Base-by-base conservation (phyloP, 2,797 vertebrate genomes). In the Decapterus maruadsi region DNA sequence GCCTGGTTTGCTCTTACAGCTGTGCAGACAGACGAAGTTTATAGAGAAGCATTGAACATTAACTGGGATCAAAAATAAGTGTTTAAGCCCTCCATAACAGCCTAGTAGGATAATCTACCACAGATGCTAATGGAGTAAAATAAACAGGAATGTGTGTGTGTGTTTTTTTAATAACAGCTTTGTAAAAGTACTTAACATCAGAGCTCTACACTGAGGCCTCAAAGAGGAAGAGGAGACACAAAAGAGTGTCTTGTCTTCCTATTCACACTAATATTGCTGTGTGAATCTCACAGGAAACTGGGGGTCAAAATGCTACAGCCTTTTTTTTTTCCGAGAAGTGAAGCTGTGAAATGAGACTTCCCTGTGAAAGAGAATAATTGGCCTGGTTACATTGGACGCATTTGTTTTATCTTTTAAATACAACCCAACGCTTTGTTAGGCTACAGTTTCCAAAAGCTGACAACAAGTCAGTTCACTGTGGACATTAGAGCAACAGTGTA, bases 251-350 rank as follows among this genome's bases (percentile, higher is more conserved):
- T 91, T 85, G 78, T 93, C 91, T 86, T 89, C 76, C 84, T 81
- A 61, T 65, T 77, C 77, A 78, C 64, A 66, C 72, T 53, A 43
- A 73, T 70, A 79, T 83, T 84, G 85, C 81, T 84, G 81, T 85
- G 88, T 91, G 84, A 91, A 93, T 89, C 90, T 88, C 84, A 93
- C 93, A 95, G 94, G 94, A 95, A 96, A 90, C 90, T 81, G 81
- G 82, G 88, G 92, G 93, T 94, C 92, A 94, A 92, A 88, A 88
- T 82, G 84, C 66, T 78, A 85, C 85, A 84, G 90, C 69, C 87
- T 85, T 91, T 26, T 88, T 85, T 91, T 90, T 87, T 91, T 86
- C 90, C 83, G 75, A 92, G 86, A 93, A 90, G 87, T 91, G 72
- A 87, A 92, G 85, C 85, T 83, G 77, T 89, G 74, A 87, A 84